Evolutionary conservation across 2,888 invertebrate species (phyloP), one percentile per base, ranked within the genome.

Genomic region (Cloeon dipterum): DNA sequence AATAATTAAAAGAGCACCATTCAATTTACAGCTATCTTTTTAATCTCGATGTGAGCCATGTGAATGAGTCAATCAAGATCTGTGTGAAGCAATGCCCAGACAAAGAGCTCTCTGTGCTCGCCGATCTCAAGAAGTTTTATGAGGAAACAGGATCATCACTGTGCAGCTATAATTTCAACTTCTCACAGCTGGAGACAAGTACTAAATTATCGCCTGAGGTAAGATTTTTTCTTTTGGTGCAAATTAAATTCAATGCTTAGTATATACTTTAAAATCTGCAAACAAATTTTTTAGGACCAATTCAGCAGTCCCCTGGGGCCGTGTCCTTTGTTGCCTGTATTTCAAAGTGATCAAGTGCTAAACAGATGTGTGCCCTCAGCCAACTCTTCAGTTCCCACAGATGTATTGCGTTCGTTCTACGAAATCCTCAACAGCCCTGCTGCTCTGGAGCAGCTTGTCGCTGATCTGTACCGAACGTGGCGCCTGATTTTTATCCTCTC

Each of bases 21-120:
- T n/a, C n/a, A n/a, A n/a, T n/a, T n/a, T 55, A 32, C 48, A 70
- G 69, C 36, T 75, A 70, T 51, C 60, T 93, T 29, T 76, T 91
- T 47, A 89, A 82, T 54, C 71, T 88, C 61, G 77, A 89, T 54
- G 61, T 83, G 3, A 66, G 64, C 41, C 70, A 86, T 51, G 60
- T 86, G 10, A 66, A 70, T 39, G 65, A 71, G 42, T 77, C 86
- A 1, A 56, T 86, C 14, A 82, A 85, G 58, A 74, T 93, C 44
- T 93, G 93, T 55, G 88, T 93, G 0, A 76, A 79, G 48, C 59
- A 76, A 54, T 93, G 93, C 53, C 93, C 93, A 0, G 67, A 66
- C 40, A 63, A 57, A 41, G 66, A 66, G 19, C 52, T 91, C 46
- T 56, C 56, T 3, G 60, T 61, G n/a, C 56, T 74, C 5, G 50